Evolutionary conservation across 2,888 invertebrate genomes (phyloP).

Genomic region (Acronicta alni): DNA sequence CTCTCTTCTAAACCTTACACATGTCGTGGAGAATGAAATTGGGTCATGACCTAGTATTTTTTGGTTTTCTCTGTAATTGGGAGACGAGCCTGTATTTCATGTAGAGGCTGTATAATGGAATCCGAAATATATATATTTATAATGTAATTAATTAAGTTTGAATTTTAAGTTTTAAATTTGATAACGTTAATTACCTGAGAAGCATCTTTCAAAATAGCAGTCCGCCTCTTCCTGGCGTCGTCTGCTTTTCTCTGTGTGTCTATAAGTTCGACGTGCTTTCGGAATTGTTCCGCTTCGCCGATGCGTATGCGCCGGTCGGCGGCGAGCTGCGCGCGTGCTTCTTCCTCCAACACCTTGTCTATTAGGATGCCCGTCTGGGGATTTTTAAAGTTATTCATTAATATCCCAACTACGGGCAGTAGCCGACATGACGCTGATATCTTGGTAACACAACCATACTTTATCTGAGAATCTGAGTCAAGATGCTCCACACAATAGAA

Average conservation of each 20-base stretch:
- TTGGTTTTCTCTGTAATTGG: too few species aligned
- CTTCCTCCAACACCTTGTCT: conserved; percentile 72
- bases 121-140: background rate
- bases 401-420: background rate
- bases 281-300: conserved; percentile 66
- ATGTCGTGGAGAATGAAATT: too few species aligned
- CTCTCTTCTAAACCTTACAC: too few species aligned
- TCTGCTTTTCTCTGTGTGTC: conserved; percentile 64
- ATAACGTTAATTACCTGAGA: conserved; percentile 63
- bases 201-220: conserved; percentile 68
- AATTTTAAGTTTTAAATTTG: too few species aligned
- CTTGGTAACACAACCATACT: too few species aligned
- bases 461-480: too few species aligned
- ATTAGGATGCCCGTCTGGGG: conserved; percentile 68
- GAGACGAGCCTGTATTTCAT: too few species aligned
- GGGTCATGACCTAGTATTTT: too few species aligned
- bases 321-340: conserved; percentile 71
- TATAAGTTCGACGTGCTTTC: conserved; percentile 63
- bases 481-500: too few species aligned
- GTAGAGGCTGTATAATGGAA: too few species aligned
- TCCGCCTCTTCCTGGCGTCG: conserved; percentile 68
- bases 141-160: too few species aligned
- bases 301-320: conserved; percentile 71
- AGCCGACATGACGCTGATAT: too few species aligned
- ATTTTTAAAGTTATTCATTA: background rate